phyloP scores from a whole-genome alignment of 2,797 vertebrate species.

The Aphelocoma californica region DNA sequence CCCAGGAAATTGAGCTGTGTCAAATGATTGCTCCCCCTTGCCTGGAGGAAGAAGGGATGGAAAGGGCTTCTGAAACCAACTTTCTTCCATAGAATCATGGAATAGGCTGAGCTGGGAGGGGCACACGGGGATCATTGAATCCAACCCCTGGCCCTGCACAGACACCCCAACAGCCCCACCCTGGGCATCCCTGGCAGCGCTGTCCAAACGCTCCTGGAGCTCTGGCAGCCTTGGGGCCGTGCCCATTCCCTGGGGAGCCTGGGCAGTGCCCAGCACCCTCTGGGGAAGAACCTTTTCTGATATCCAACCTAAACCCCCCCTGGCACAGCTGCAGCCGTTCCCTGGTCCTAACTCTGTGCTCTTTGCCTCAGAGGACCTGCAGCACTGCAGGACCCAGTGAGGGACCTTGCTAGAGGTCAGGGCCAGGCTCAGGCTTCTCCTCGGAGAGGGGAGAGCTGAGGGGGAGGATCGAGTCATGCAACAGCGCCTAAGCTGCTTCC shows the following conservation, averaged over 20 bases:
- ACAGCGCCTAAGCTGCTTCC: background rate
- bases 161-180: background rate
- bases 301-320: fast-evolving
- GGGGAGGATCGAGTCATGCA: background rate
- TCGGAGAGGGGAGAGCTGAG: fast-evolving
- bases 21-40: fast-evolving
- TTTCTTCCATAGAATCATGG: background rate
- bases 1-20: background rate
- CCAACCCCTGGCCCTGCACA: background rate
- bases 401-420: background rate
- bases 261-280: background rate
- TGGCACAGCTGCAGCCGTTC: fast-evolving
- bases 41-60: background rate
- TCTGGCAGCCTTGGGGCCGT: background rate
- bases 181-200: fast-evolving
- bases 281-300: fast-evolving
- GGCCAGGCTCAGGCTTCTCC: background rate
- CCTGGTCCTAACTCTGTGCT: background rate
- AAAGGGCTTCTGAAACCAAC: background rate
- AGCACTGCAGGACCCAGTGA: fast-evolving
- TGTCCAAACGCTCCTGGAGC: fast-evolving
- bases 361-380: background rate
- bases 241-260: background rate
- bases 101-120: background rate
- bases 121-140: background rate